A percentile compares a stretch with the other conserved stretches of the same genome.
Conservation (phyloP, 2,888 invertebrate species). For the Hecatera dysodea region DNA sequence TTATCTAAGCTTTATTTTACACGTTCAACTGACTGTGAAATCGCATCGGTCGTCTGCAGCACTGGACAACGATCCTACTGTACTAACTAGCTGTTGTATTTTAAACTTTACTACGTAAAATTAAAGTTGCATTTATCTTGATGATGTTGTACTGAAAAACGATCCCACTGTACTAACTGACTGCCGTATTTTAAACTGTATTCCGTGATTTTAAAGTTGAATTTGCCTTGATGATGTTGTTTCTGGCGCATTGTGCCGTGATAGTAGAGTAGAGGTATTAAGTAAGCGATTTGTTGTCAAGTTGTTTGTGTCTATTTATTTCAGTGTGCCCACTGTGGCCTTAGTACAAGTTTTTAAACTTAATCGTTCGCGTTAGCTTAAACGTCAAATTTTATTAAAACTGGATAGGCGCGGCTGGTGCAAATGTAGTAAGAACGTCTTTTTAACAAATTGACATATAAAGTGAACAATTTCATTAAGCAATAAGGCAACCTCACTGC, state of each 20-base stretch:
- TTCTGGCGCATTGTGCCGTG: slow-evolving; percentile 55
- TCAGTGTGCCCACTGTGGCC: no score
- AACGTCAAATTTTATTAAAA: no score
- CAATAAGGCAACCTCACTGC: no score
- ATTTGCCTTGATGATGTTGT: slow-evolving; percentile 20
- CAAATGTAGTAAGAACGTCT: no score
- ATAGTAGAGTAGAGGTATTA: slow-evolving; percentile 52
- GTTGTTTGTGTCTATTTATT: slow-evolving; percentile 6
- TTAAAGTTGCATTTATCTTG: slow-evolving; percentile 29
- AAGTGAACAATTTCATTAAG: no score
- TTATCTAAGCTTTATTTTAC: slow-evolving; percentile 68
- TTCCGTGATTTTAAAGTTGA: background rate
- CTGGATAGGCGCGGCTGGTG: no score
- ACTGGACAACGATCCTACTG: slow-evolving; percentile 58
- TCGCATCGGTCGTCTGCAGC: slow-evolving; percentile 69
- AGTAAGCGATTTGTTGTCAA: slow-evolving; percentile 45
- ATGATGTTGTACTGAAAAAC: slow-evolving; percentile 47
- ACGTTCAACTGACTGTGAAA: slow-evolving; percentile 76
- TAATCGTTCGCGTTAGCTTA: no score
- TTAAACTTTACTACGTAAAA: slow-evolving; percentile 4
- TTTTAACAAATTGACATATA: no score
- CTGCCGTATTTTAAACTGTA: slow-evolving; percentile 38
- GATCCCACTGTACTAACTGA: slow-evolving; percentile 45
- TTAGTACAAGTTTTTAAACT: no score
- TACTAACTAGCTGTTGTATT: slow-evolving; percentile 22